A percentile compares a stretch with the other conserved stretches of the same genome.
These are phyloP conservation scores for Crotalus horridus DNA, from an alignment of 2,113 vertebrate genomes.

Conservation along the genomic window DNA sequence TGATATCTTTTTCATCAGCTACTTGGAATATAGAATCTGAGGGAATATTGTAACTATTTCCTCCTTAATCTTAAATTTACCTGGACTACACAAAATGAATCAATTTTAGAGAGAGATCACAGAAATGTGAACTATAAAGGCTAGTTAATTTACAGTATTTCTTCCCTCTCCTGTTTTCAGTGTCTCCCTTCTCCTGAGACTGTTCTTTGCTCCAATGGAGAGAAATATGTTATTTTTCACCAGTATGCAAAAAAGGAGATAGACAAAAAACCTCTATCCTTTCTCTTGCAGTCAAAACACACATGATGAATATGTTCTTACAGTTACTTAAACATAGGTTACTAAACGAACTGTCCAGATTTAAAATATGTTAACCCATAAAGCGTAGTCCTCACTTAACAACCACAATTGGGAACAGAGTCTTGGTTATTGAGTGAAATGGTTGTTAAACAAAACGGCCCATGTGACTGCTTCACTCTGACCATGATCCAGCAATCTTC, in stretches of 20 bases:
- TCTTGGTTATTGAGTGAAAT: not conserved
- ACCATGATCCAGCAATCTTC: not conserved
- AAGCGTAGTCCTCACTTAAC: not conserved
- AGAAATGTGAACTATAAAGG: not conserved
- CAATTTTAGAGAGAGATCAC: not conserved
- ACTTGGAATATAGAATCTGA: not conserved
- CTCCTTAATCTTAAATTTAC: not conserved
- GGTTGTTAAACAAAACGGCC: not conserved
- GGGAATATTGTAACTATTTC: not conserved
- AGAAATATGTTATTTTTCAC: not conserved
- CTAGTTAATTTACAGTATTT: not conserved
- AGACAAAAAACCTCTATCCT: not conserved
- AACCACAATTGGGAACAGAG: not conserved
- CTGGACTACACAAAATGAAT: not conserved
- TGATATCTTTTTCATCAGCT: not conserved
- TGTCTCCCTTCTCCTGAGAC: not conserved
- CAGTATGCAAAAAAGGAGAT: not conserved
- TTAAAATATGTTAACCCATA: not conserved
- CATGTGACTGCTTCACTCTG: not conserved
- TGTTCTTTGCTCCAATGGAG: not conserved
- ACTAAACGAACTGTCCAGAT: not conserved
- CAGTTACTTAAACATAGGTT: not conserved
- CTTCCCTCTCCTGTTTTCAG: not conserved
- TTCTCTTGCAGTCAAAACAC: not conserved
- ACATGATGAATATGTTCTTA: not conserved